Base-by-base conservation (phyloP, 2,113 vertebrate genomes). In the Heloderma charlesbogerti region DNA sequence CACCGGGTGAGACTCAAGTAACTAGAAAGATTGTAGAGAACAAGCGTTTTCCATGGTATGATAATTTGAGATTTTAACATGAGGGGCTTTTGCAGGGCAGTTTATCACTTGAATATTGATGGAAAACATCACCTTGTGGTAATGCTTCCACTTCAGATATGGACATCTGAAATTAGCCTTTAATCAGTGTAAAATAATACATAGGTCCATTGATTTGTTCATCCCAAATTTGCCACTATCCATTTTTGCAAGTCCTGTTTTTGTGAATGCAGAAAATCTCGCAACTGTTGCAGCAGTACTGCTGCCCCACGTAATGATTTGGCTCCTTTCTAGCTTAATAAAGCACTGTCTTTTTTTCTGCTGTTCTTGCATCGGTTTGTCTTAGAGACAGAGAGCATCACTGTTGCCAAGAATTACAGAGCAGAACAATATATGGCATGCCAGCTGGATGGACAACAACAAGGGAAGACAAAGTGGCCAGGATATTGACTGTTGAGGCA, bases 401-500 rank as follows among this genome's bases (percentile, higher is more conserved):
- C 25, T 69, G 67, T 86, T 71, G 84, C 75, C 72, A 90, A 85
- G 72, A 51, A 90, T 89, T 90, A 54, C 88, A 86, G 78, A 80
- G 37, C 22, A 1, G 57, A 79, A 4, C 57, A 92, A 2, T 34
- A 94, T 86, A 95, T 84, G 90, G 93, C 84, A 86, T 89, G 75
- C 66, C 91, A 92, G 83, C 90, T 79, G 93, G 66, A 18, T 67
- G 31, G 87, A 88, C 80, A 88, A 27, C 72, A 83, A 22, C 84
- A 92, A 91, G 72, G 34, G 91, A 92, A 92, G 90, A 93, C 91
- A 92, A 95, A 93, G 87, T 6, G 12, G 63, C 51, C 94, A 91
- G 89, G 88, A 93, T 96, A 95, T 86, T 90, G 84, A 90, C 84
- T 72, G 89, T 93, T 92, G 88, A 96, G 45, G 92, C 85, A 90